phyloP scores from a whole-genome alignment of 2,113 vertebrate genomes.

The Benitochromis conjunctus region DNA sequence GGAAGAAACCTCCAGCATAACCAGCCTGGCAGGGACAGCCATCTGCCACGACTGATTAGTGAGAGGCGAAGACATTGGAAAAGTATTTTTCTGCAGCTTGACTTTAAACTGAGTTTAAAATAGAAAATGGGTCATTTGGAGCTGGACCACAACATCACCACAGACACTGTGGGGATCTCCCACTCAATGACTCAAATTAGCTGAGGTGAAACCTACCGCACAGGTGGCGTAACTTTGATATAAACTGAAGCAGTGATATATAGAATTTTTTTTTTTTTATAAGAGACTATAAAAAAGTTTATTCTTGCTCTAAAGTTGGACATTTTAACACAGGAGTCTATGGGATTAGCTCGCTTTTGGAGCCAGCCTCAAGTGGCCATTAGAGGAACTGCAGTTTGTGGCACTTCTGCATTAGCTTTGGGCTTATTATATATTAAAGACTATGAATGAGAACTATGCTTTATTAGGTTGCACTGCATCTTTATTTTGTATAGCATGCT shows the following conservation, averaged over 20 bases:
- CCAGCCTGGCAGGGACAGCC: background rate
- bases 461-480: background rate
- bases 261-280: too few species aligned
- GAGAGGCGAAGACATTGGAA: background rate
- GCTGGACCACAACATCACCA: background rate
- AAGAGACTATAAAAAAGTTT: background rate
- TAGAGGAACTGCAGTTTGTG: background rate
- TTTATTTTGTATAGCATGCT: background rate
- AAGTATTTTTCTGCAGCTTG: background rate
- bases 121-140: background rate
- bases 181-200: background rate
- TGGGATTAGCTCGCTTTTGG: background rate
- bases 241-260: background rate
- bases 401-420: background rate
- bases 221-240: background rate
- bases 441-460: background rate
- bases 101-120: background rate
- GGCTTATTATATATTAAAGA: background rate
- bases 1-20: background rate
- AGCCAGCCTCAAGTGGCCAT: background rate
- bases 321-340: background rate
- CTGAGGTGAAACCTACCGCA: background rate
- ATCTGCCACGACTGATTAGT: background rate
- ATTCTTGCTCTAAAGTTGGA: background rate
- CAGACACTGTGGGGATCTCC: background rate